Percentiles rank a stretch among this genome's conserved stretches.
Conservation (phyloP, 2,888 invertebrate genomes). For the Meiosimyza decipiens region DNA sequence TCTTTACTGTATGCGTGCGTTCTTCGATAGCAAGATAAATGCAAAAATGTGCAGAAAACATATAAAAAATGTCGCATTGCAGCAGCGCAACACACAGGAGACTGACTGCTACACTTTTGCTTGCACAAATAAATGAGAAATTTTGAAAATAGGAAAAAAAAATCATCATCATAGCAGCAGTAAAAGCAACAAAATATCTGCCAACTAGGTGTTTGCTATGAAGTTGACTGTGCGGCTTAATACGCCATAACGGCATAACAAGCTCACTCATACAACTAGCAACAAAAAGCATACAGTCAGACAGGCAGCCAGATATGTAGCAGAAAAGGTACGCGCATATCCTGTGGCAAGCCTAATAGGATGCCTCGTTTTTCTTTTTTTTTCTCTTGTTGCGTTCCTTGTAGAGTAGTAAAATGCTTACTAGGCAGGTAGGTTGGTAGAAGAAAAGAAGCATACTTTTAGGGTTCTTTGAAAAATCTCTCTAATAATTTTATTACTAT, state of each 20-base stretch:
- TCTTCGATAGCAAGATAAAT: slow-evolving; percentile 13
- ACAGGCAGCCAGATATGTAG: background rate
- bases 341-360: slow-evolving; percentile 26
- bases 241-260: slow-evolving; percentile 29
- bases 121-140: background rate
- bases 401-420: background rate
- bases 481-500: too few species aligned
- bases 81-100: slow-evolving; percentile 45
- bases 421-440: too few species aligned
- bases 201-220: slow-evolving; percentile 47
- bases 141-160: slow-evolving; percentile 23
- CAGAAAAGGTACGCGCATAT: slow-evolving; percentile 21
- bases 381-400: background rate
- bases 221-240: slow-evolving; percentile 39
- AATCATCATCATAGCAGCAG: background rate
- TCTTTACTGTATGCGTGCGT: background rate
- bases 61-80: slow-evolving; percentile 54
- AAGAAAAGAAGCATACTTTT: too few species aligned
- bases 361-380: slow-evolving; percentile 7
- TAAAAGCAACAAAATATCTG: slow-evolving; percentile 47
- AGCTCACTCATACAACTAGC: slow-evolving; percentile 14
- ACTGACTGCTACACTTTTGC: slow-evolving; percentile 30
- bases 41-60: slow-evolving; percentile 35
- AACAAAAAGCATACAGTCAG: slow-evolving; percentile 27
- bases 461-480: too few species aligned